phyloP scores from a whole-genome alignment of 2,888 invertebrate genomes.

The Polyommatus icarus region DNA sequence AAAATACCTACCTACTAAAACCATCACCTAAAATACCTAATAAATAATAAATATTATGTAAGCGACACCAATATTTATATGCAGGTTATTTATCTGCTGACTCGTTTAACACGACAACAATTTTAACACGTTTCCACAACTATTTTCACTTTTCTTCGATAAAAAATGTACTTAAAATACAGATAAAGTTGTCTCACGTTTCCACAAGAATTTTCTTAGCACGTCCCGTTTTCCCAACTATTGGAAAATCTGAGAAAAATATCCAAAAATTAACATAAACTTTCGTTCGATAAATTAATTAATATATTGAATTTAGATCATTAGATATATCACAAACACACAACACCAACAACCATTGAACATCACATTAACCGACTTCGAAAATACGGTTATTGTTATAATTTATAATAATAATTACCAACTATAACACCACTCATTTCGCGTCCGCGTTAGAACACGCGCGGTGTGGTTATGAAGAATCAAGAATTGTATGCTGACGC shows the following conservation, averaged over 20 bases:
- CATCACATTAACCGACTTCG: background rate
- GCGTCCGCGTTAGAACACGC: background rate
- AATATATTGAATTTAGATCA: too few relatives aligned
- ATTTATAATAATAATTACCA: background rate
- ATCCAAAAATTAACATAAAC: too few relatives aligned
- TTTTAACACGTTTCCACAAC: background rate
- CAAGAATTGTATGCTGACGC: background rate
- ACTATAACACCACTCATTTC: background rate
- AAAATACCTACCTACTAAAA: too few relatives aligned
- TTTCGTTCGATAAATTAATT: too few relatives aligned
- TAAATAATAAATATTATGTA: background rate
- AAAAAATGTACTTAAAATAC: background rate
- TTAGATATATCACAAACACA: background rate
- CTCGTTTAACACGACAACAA: background rate
- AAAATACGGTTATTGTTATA: background rate
- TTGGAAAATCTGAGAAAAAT: too few relatives aligned
- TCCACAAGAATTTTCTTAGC: background rate
- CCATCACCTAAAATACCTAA: background rate
- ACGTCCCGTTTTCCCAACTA: too few relatives aligned
- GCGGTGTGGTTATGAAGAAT: background rate
- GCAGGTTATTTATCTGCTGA: background rate
- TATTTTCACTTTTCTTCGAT: background rate
- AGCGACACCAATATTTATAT: background rate
- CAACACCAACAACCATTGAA: background rate
- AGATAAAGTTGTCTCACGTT: background rate